Conservation (phyloP, 1,140 invertebrate species). For the Archegozetes longisetosus region DNA sequence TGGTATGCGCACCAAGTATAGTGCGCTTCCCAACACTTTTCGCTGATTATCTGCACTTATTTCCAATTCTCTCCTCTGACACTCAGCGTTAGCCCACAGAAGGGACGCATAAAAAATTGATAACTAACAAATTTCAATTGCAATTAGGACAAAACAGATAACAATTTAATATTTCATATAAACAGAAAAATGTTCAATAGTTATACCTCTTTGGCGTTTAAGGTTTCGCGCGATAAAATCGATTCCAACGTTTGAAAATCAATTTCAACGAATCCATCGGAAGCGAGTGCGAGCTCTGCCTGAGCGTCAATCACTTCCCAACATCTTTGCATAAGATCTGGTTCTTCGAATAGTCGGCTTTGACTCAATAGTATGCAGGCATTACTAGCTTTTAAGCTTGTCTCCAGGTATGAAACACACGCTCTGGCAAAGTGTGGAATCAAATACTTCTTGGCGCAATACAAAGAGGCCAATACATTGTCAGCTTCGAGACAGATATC, state of each 20-base stretch:
- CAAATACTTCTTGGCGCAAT: slow-evolving; percentile 84
- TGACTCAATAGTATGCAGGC: slow-evolving; percentile 77
- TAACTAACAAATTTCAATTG: not conserved
- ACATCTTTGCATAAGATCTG: slow-evolving; percentile 77
- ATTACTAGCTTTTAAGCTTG: slow-evolving; percentile 77
- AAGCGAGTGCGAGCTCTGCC: slow-evolving; percentile 79
- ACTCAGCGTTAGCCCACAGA: slow-evolving; percentile 72
- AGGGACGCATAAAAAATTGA: slow-evolving; percentile 65
- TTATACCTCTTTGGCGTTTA: slow-evolving; percentile 78
- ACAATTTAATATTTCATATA: too few species aligned
- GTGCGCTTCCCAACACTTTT: slow-evolving; percentile 44
- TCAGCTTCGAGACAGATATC: slow-evolving; percentile 81
- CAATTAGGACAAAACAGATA: too few species aligned
- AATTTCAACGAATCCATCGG: slow-evolving; percentile 83
- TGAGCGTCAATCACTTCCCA: slow-evolving; percentile 86
- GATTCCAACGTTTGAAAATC: slow-evolving; percentile 72
- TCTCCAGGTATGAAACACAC: slow-evolving; percentile 79
- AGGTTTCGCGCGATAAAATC: slow-evolving; percentile 66
- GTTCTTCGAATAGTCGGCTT: slow-evolving; percentile 75
- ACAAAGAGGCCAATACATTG: slow-evolving; percentile 69
- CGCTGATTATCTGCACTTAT: slow-evolving; percentile 43
- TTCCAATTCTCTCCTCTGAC: slow-evolving; percentile 56
- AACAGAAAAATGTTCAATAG: slow-evolving; percentile 10
- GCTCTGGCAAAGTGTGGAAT: slow-evolving; percentile 73
- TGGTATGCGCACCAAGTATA: slow-evolving; percentile 70